These are phyloP conservation scores for Theretra japonica DNA, from an alignment of 2,888 invertebrate genomes.

Conservation along the genomic window DNA sequence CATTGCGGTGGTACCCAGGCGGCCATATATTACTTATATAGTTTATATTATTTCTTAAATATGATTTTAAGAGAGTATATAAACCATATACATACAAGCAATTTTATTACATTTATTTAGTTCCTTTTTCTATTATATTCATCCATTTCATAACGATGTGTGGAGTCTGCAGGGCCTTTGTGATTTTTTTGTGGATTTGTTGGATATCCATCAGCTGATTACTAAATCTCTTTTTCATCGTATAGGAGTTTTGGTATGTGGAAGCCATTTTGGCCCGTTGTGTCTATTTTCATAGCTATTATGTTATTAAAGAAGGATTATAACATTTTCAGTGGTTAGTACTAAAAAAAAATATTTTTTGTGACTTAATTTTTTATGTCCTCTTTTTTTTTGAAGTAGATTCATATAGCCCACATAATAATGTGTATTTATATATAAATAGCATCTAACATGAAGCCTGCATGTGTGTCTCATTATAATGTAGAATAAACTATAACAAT, in stretches of 20 bases:
- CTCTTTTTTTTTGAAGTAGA: no score
- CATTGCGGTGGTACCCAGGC: no score
- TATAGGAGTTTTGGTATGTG: neutral
- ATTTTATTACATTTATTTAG: neutral
- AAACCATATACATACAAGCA: no score
- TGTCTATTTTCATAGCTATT: conserved; percentile 30
- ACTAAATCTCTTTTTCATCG: conserved; percentile 24
- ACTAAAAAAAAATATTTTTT: no score
- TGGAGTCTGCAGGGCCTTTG: conserved; percentile 8
- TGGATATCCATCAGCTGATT: conserved; percentile 29
- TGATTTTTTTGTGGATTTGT: conserved; percentile 26
- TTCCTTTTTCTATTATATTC: neutral
- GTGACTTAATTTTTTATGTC: no score
- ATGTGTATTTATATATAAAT: no score
- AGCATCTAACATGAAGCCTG: neutral
- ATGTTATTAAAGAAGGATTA: conserved; percentile 10
- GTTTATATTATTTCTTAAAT: no score
- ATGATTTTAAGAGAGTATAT: no score
- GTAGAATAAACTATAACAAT: neutral
- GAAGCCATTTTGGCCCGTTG: conserved; percentile 16
- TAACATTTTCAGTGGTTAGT: neutral
- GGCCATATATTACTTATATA: no score
- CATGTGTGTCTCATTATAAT: neutral
- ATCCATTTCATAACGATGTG: conserved; percentile 5
- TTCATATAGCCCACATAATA: no score